A percentile compares a stretch with the other conserved stretches of the same genome.
phyloP scores from a whole-genome alignment of 2,888 invertebrate species.

The Eutolmus rufibarbis region DNA sequence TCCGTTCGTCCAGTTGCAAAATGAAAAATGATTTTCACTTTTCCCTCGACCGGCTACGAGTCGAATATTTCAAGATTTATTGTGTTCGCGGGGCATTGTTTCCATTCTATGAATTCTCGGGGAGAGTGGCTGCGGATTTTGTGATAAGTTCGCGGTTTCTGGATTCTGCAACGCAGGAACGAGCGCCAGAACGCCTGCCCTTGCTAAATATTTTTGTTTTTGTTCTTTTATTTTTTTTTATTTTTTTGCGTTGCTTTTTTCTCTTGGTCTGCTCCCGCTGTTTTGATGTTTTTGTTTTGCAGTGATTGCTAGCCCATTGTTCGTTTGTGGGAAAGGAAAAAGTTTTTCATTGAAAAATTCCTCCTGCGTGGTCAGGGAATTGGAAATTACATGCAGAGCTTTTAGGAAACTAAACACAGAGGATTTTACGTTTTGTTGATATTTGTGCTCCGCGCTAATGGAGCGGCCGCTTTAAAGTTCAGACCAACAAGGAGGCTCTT shows the following conservation, averaged over 20 bases:
- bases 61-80: constrained; percentile 33
- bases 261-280: not conserved
- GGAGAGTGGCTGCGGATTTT: constrained; percentile 19
- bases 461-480: not conserved
- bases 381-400: constrained; percentile 8
- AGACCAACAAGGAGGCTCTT: not conserved
- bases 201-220: not conserved
- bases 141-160: constrained; percentile 26
- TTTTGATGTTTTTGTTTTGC: not conserved
- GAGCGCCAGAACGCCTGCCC: not conserved
- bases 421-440: not conserved
- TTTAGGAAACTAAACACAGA: not conserved
- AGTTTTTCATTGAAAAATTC: constrained; percentile 23
- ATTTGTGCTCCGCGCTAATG: not conserved
- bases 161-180: not conserved
- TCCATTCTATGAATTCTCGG: not conserved
- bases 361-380: constrained; percentile 5
- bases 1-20: not conserved
- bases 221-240: no score
- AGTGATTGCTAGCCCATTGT: constrained; percentile 19
- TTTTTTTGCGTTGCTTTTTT: not conserved
- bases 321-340: not conserved
- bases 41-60: not conserved
- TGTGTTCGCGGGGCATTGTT: constrained; percentile 5
- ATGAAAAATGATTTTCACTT: constrained; percentile 32